Conservation (phyloP, 1,140 invertebrate genomes). For the Panagrolaimus sp. region DNA sequence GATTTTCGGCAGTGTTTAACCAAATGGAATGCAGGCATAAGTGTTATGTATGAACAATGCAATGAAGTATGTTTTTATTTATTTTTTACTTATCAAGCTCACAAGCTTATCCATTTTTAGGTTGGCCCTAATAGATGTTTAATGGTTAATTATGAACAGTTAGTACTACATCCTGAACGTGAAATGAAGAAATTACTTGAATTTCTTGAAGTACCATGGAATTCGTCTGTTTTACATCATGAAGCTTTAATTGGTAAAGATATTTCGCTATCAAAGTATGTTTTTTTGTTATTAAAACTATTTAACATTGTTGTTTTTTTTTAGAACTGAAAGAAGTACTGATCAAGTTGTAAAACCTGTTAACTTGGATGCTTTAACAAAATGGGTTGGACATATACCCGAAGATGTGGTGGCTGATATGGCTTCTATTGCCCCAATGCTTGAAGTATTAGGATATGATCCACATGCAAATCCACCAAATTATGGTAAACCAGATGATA, state of each 20-base stretch:
- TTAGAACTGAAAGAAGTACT: constrained; percentile 87
- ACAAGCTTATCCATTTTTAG: constrained; percentile 58
- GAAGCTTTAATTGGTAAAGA: constrained; percentile 93
- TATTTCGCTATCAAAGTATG: constrained; percentile 77
- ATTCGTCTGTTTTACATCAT: constrained; percentile 90
- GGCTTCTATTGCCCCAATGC: constrained; percentile 51
- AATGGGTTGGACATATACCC: constrained; percentile 90
- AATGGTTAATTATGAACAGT: constrained; percentile 88
- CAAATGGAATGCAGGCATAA: constrained; percentile 92
- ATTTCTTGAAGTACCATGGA: constrained; percentile 89
- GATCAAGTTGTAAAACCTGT: constrained; percentile 98
- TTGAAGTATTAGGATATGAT: constrained; percentile 49
- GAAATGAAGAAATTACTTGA: constrained; percentile 82
- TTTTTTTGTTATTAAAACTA: constrained; percentile 1
- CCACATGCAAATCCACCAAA: constrained; percentile 73
- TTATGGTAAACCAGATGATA: constrained; percentile 78
- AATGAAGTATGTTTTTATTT: constrained; percentile 13
- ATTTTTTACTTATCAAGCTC: background rate
- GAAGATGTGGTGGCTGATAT: constrained; percentile 71
- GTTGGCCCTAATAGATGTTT: constrained; percentile 79
- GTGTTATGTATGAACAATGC: constrained; percentile 69
- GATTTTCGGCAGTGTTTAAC: constrained; percentile 85
- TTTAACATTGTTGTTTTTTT: constrained; percentile 47
- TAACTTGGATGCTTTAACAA: constrained; percentile 86
- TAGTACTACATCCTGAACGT: constrained; percentile 82